Evolutionary conservation across 2,888 invertebrate species (phyloP).

Genomic region (Cecidostiba fungosa): DNA sequence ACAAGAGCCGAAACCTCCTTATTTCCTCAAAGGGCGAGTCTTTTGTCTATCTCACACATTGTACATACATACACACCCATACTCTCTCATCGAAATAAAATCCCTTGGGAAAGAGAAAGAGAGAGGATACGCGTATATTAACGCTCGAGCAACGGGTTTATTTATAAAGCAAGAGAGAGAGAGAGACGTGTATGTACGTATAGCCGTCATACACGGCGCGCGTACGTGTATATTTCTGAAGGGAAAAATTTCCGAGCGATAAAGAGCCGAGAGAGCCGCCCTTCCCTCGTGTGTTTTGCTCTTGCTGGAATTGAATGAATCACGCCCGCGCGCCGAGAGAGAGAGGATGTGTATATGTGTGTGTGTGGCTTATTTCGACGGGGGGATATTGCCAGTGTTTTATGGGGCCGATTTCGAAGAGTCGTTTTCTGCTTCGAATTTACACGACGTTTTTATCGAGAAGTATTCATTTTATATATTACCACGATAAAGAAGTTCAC

Average conservation of each 20-base stretch:
- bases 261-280: conserved; percentile 30
- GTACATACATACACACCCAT: background rate
- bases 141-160: conserved; percentile 36
- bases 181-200: background rate
- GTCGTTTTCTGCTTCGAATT: background rate
- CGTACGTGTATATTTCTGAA: conserved; percentile 13
- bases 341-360: background rate
- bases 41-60: conserved; percentile 20
- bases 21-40: conserved; percentile 9
- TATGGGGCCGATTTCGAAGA: conserved; percentile 4
- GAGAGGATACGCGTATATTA: conserved; percentile 29
- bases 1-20: background rate
- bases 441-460: background rate
- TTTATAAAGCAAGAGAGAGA: conserved; percentile 52
- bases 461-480: background rate
- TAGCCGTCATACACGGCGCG: background rate
- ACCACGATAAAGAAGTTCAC: background rate
- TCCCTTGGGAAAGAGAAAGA: background rate
- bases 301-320: conserved; percentile 51
- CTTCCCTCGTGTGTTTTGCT: background rate
- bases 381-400: conserved; percentile 1
- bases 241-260: conserved; percentile 53
- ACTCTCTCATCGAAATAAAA: background rate
- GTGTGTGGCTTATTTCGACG: background rate
- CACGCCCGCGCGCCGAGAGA: conserved; percentile 47